phyloP scores from a whole-genome alignment of 23 tunicate species.

The Oikopleura dioica region DNA sequence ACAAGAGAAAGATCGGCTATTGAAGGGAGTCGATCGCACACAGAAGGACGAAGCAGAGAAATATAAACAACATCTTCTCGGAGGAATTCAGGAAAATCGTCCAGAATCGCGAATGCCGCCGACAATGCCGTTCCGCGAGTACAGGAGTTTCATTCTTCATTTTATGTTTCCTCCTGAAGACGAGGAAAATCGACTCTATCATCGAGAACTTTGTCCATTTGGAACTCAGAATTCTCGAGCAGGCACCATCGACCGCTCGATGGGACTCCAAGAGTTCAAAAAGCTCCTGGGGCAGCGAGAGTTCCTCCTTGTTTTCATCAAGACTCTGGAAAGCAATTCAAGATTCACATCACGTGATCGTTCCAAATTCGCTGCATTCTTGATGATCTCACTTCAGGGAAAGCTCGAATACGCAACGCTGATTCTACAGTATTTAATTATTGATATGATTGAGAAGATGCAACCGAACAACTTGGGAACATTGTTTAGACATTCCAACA shows the following conservation, averaged over 20 bases:
- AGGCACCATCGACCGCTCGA: background rate
- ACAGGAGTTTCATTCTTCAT: background rate
- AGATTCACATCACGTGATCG: background rate
- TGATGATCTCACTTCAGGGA: background rate
- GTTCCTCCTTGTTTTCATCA: background rate
- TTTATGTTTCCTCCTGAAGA: slow-evolving; percentile 7
- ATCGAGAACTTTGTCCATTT: background rate
- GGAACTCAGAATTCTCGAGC: background rate
- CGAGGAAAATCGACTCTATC: background rate
- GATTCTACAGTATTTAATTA: background rate
- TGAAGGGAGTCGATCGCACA: too few species aligned
- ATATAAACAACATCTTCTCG: too few species aligned
- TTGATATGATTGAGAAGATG: background rate
- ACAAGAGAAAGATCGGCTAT: too few species aligned
- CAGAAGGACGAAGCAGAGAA: too few species aligned
- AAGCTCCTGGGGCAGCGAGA: background rate
- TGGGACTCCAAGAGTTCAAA: background rate
- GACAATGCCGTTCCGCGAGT: background rate
- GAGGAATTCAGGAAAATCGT: too few species aligned
- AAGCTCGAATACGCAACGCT: slow-evolving; percentile 1
- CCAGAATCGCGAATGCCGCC: too few species aligned
- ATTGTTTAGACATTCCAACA: background rate
- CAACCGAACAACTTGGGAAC: background rate
- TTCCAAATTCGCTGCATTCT: background rate
- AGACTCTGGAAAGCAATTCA: background rate